Percentiles rank a stretch among this genome's conserved stretches.
These are phyloP conservation scores for Ypsolopha sequella DNA, from an alignment of 2,888 invertebrate genomes.

Conservation along the genomic window DNA sequence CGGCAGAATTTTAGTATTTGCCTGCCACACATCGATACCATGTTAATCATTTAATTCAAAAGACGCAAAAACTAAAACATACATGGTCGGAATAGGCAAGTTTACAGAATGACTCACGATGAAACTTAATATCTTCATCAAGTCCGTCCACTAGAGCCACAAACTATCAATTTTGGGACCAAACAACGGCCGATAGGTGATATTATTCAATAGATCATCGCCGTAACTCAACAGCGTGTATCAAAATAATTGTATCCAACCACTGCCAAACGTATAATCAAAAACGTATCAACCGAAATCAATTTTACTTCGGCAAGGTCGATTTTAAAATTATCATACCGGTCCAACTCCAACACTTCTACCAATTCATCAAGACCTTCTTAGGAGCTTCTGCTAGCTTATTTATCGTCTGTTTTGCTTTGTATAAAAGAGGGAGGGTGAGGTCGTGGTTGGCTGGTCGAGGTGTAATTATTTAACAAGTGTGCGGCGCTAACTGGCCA, in stretches of 20 bases:
- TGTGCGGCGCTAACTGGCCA: constrained; percentile 29
- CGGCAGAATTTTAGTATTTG: too few relatives aligned
- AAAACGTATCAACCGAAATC: constrained; percentile 61
- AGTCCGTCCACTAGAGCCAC: not conserved
- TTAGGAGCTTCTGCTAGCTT: constrained; percentile 3
- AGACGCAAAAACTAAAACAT: too few relatives aligned
- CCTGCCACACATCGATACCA: too few relatives aligned
- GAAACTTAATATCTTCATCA: too few relatives aligned
- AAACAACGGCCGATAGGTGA: constrained; percentile 9
- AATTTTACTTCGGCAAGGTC: constrained; percentile 58
- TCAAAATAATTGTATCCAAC: constrained; percentile 57
- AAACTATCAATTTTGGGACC: not conserved
- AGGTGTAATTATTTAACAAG: constrained; percentile 48
- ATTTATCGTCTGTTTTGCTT: constrained; percentile 6
- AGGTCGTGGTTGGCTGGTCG: constrained; percentile 20
- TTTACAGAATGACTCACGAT: too few relatives aligned
- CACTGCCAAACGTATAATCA: constrained; percentile 57
- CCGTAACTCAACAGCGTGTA: constrained; percentile 9
- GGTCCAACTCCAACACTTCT: constrained; percentile 21
- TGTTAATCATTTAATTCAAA: too few relatives aligned
- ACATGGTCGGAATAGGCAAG: too few relatives aligned
- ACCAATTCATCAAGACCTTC: constrained; percentile 25
- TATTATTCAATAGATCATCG: constrained; percentile 6
- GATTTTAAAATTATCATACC: constrained; percentile 65
- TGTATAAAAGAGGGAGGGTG: constrained; percentile 8